Percentiles rank a stretch among this genome's conserved stretches.
Evolutionary conservation across 92 coral and sea anemone genomes (phyloP).

Genomic region (Pocillopora meandrina): DNA sequence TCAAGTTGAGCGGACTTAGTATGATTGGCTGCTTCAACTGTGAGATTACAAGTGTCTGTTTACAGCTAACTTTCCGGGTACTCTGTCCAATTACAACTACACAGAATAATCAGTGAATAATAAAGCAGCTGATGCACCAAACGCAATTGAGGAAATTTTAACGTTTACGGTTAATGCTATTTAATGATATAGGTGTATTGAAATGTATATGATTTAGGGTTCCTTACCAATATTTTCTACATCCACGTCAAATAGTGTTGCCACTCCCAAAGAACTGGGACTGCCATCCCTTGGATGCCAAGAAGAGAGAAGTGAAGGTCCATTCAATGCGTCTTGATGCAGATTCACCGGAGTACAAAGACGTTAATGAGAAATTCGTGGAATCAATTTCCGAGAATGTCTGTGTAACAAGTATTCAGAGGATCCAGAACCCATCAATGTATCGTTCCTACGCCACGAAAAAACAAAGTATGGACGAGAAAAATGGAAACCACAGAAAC

Average conservation of each 20-base stretch:
- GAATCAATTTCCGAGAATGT: constrained; percentile 3
- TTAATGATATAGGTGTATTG: too few relatives aligned
- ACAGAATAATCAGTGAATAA: too few relatives aligned
- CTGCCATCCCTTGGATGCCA: neutral
- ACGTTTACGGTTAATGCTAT: too few relatives aligned
- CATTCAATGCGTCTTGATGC: constrained; percentile 14
- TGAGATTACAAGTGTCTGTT: too few relatives aligned
- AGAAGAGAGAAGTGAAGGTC: neutral
- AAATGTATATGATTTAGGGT: too few relatives aligned
- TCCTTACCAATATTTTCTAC: neutral
- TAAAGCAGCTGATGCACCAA: too few relatives aligned
- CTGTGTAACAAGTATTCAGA: constrained; percentile 44
- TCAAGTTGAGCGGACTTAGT: too few relatives aligned
- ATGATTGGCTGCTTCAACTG: too few relatives aligned
- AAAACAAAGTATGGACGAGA: constrained; percentile 79
- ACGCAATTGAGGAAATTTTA: too few relatives aligned
- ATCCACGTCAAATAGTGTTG: neutral
- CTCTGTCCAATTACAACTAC: too few relatives aligned
- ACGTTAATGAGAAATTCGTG: constrained; percentile 5
- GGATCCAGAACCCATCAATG: constrained; percentile 80
- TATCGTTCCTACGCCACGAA: constrained; percentile 61
- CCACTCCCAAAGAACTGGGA: constrained; percentile 17
- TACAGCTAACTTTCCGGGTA: too few relatives aligned
- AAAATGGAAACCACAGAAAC: constrained; percentile 61
- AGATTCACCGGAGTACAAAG: neutral